Evolutionary conservation across 2,888 invertebrate genomes (phyloP).

Genomic region (Rugalucina vietnamica): DNA sequence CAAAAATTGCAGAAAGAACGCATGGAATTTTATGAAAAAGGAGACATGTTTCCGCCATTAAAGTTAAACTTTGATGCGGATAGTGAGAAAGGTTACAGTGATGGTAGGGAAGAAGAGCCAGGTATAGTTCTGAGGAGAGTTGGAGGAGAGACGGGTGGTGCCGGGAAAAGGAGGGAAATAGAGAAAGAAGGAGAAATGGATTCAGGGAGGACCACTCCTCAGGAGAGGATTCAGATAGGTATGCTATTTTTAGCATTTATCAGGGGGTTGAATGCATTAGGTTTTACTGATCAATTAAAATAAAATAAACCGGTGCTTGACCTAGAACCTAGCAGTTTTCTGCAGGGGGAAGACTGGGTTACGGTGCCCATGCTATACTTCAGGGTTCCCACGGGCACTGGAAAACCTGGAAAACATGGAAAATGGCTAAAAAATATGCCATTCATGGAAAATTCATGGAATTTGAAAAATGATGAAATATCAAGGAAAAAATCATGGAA

Average conservation of each 20-base stretch:
- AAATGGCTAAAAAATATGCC: too few relatives aligned
- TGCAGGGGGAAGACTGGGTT: too few relatives aligned
- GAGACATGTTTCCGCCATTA: slow-evolving; percentile 60
- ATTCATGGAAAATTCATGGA: too few relatives aligned
- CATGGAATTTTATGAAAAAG: slow-evolving; percentile 65
- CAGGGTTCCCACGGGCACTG: too few relatives aligned
- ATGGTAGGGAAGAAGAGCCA: neutral
- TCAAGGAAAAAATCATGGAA: too few relatives aligned
- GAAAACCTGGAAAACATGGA: too few relatives aligned
- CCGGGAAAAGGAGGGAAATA: neutral
- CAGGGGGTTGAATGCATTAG: too few relatives aligned
- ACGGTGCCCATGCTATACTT: too few relatives aligned
- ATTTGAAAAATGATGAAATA: too few relatives aligned
- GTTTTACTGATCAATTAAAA: too few relatives aligned
- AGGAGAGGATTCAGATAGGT: slow-evolving; percentile 30
- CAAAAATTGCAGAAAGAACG: slow-evolving; percentile 63
- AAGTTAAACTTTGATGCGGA: slow-evolving; percentile 54
- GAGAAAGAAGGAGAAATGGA: neutral
- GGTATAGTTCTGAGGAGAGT: neutral
- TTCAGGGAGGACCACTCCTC: neutral
- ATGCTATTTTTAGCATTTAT: neutral
- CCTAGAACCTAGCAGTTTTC: too few relatives aligned
- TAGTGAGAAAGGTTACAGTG: neutral
- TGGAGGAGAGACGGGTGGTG: neutral
- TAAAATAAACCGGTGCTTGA: too few relatives aligned